phyloP scores from a whole-genome alignment of 1,140 invertebrate species.

The Drosophila repletoides region DNA sequence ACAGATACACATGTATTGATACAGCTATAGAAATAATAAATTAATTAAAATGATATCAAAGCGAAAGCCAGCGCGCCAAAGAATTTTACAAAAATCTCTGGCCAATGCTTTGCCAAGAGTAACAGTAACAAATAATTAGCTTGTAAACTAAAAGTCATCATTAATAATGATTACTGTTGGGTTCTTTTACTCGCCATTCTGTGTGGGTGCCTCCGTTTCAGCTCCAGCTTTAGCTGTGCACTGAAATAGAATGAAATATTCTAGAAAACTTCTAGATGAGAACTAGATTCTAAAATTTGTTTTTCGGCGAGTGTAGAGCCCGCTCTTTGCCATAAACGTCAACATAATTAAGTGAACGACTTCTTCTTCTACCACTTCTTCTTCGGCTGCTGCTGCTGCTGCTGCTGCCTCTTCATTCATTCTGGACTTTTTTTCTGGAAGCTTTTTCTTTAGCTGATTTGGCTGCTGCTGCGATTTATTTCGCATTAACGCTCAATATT shows the following conservation, averaged over 20 bases:
- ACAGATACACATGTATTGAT: no score
- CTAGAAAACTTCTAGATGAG: no score
- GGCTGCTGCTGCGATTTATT: slow-evolving; percentile 70
- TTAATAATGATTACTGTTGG: slow-evolving; percentile 77
- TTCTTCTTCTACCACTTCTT: slow-evolving; percentile 16
- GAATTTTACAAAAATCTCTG: no score
- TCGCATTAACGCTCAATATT: slow-evolving; percentile 80
- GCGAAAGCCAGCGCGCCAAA: no score
- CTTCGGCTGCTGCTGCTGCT: neutral
- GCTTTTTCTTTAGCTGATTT: slow-evolving; percentile 31
- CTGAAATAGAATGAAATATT: no score
- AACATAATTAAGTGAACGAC: slow-evolving; percentile 76
- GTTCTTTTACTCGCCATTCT: slow-evolving; percentile 2
- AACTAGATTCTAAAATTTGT: no score
- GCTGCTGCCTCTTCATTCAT: slow-evolving; percentile 22
- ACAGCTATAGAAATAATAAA: slow-evolving; percentile 58
- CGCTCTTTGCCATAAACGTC: slow-evolving; percentile 65
- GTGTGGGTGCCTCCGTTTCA: no score
- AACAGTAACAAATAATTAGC: slow-evolving; percentile 81
- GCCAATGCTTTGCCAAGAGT: slow-evolving; percentile 41
- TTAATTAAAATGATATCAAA: slow-evolving; percentile 78
- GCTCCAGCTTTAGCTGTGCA: no score
- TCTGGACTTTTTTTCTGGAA: neutral
- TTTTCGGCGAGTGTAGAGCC: slow-evolving; percentile 14
- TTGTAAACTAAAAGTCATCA: slow-evolving; percentile 81